Conservation (phyloP, 2,888 invertebrate genomes). For the Andrena haemorrhoa region DNA sequence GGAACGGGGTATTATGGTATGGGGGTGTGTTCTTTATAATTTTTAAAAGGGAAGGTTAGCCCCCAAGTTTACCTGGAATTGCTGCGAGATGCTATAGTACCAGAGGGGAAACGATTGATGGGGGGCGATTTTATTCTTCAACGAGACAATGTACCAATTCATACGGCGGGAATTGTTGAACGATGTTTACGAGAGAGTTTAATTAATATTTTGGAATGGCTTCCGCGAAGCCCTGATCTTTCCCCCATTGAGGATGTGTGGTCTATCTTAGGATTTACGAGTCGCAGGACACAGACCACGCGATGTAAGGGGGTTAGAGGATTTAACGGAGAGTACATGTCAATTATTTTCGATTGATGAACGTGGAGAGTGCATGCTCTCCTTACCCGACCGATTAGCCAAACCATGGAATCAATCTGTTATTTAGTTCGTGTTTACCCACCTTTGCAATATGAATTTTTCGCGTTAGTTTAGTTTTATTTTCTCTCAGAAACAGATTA, state of each 20-base stretch:
- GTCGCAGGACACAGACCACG: not conserved
- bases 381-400: not conserved
- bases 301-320: not conserved
- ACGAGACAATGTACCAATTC: not conserved
- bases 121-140: not conserved
- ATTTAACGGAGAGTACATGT: not conserved
- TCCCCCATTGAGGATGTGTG: not conserved
- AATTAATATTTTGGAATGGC: not conserved
- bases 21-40: too few species aligned
- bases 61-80: not conserved
- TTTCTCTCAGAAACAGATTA: too few species aligned
- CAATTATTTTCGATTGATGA: not conserved
- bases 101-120: not conserved
- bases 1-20: too few species aligned
- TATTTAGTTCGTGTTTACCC: not conserved
- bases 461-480: too few species aligned
- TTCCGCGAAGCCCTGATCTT: not conserved
- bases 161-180: not conserved
- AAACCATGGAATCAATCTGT: not conserved
- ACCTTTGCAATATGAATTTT: too few species aligned
- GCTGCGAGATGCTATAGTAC: not conserved
- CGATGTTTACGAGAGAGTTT: not conserved
- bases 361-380: not conserved
- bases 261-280: not conserved
- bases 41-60: slow-evolving; percentile 7